A percentile compares a stretch with the other conserved stretches of the same genome.
phyloP scores from a whole-genome alignment of 2,797 vertebrate species.

The Pipistrellus pygmaeus region DNA sequence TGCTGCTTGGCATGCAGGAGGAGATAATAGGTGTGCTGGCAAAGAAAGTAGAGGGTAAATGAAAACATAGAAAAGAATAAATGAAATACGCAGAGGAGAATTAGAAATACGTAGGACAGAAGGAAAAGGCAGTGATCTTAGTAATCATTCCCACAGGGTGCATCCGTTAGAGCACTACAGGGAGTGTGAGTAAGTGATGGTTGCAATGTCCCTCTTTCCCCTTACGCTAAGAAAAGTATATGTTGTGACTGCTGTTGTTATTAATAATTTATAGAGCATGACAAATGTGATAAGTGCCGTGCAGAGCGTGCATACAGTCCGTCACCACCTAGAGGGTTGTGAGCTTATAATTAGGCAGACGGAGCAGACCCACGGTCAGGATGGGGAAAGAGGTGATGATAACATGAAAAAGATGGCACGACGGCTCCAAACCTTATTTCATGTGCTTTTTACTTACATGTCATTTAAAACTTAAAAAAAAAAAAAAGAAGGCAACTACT shows the following conservation, averaged over 20 bases:
- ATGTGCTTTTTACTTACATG: slow-evolving; percentile 2
- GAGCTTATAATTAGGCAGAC: slow-evolving; percentile 55
- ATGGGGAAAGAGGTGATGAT: neutral
- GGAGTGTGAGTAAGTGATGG: neutral
- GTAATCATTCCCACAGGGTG: neutral
- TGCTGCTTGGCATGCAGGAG: neutral
- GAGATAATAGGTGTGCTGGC: neutral
- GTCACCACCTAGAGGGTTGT: slow-evolving; percentile 48
- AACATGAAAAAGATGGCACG: neutral
- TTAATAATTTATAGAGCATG: slow-evolving; percentile 72
- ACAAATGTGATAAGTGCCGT: slow-evolving; percentile 62
- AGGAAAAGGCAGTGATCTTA: neutral
- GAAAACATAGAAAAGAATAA: neutral
- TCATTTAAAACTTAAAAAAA: slow-evolving; percentile 19
- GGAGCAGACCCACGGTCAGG: neutral
- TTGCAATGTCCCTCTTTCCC: neutral
- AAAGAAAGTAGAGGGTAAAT: neutral
- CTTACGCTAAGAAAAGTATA: slow-evolving; percentile 49
- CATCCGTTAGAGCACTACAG: neutral
- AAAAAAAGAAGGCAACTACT: neutral
- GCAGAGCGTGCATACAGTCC: neutral
- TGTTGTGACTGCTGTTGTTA: slow-evolving; percentile 54
- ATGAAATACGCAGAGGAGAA: neutral
- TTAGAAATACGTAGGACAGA: neutral
- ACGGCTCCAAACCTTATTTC: neutral